These are phyloP conservation scores for Drosophila leonis DNA, from an alignment of 2,888 invertebrate genomes.

Conservation along the genomic window DNA sequence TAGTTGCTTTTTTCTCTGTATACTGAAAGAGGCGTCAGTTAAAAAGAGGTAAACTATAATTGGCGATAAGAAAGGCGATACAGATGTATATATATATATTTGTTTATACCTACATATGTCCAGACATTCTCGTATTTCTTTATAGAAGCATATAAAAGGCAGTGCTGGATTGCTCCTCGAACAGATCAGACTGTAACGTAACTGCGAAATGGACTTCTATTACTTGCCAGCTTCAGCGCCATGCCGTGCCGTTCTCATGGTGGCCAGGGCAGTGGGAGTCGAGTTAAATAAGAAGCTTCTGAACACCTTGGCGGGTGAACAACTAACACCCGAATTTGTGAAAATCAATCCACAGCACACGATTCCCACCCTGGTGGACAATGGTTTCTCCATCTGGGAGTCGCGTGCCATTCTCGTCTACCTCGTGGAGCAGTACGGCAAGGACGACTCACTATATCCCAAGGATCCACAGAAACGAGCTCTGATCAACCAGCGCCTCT, in stretches of 20 bases:
- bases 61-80: not conserved
- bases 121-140: not conserved
- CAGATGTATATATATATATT: not conserved
- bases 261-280: slow-evolving; percentile 89
- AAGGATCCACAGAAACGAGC: slow-evolving; percentile 49
- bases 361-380: slow-evolving; percentile 92
- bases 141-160: not conserved
- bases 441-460: slow-evolving; percentile 88
- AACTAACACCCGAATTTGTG: slow-evolving; percentile 89
- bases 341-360: slow-evolving; percentile 93
- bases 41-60: not conserved
- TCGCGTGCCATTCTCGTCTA: slow-evolving; percentile 93
- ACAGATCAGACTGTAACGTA: not conserved
- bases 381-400: slow-evolving; percentile 92
- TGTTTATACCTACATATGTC: not conserved
- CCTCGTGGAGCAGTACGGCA: slow-evolving; percentile 91
- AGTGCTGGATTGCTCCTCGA: slow-evolving; percentile 4
- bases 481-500: slow-evolving; percentile 46
- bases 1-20: not conserved
- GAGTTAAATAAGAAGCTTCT: slow-evolving; percentile 88
- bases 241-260: slow-evolving; percentile 88
- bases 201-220: slow-evolving; percentile 86
- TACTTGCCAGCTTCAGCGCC: slow-evolving; percentile 86
- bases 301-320: slow-evolving; percentile 88
- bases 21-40: not conserved